These are phyloP conservation scores for Belgica antarctica DNA, from an alignment of 2,888 invertebrate species.

Conservation along the genomic window DNA sequence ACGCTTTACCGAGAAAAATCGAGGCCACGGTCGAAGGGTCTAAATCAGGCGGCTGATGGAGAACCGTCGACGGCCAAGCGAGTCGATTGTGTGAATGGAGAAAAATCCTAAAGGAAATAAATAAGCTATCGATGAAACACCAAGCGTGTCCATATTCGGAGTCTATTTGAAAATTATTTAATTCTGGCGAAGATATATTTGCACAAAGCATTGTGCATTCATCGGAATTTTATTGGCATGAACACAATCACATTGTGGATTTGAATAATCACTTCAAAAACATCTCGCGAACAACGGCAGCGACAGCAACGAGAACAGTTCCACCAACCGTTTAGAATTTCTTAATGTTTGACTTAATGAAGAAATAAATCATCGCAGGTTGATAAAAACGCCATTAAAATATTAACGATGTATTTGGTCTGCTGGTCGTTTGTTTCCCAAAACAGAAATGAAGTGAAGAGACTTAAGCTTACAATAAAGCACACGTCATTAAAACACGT, in stretches of 20 bases:
- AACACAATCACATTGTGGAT: neutral
- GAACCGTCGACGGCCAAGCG: neutral
- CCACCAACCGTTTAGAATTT: neutral
- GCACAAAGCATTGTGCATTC: constrained; percentile 16
- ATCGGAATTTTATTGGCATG: constrained; percentile 23
- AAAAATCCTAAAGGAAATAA: neutral
- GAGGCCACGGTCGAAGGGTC: constrained; percentile 24
- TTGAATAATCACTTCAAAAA: neutral
- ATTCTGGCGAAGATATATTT: neutral
- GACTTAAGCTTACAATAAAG: constrained; percentile 30
- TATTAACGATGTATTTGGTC: constrained; percentile 33
- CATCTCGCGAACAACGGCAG: neutral
- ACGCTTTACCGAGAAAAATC: constrained; percentile 25
- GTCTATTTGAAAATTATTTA: constrained; percentile 1
- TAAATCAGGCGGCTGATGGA: neutral
- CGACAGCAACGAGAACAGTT: neutral
- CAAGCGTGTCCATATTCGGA: constrained; percentile 2
- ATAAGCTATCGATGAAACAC: constrained; percentile 24
- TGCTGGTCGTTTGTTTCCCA: neutral
- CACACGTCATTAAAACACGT: constrained; percentile 41
- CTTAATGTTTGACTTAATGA: constrained; percentile 16
- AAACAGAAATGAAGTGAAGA: constrained; percentile 10
- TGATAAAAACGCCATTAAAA: constrained; percentile 41
- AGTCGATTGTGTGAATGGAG: neutral
- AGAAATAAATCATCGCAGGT: constrained; percentile 25